A percentile compares a stretch with the other conserved stretches of the same genome.
Conservation (phyloP, 2,888 invertebrate species). For the Deladenus siricidicola region DNA sequence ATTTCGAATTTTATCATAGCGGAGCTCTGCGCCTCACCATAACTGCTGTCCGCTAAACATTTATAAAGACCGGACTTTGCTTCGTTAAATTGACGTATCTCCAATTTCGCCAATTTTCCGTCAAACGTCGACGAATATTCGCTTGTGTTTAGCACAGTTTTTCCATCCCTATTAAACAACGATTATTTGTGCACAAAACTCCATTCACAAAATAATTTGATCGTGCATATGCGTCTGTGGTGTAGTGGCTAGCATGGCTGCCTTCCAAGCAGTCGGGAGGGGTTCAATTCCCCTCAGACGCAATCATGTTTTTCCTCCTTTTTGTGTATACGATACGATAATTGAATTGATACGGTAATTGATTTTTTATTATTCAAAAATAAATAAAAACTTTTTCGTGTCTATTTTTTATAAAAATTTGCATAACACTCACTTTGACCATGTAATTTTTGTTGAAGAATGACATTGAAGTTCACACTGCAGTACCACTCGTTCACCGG, state of each 20-base stretch:
- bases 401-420: no score
- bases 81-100: constrained; percentile 37
- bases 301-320: no score
- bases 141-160: constrained; percentile 27
- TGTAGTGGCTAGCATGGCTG: no score
- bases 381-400: no score
- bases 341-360: no score
- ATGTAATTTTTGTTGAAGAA: constrained; percentile 46
- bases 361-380: no score
- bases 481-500: constrained; percentile 42
- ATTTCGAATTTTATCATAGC: constrained; percentile 46
- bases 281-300: no score
- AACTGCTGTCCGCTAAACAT: constrained; percentile 47
- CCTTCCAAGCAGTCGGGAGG: no score
- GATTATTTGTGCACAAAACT: constrained; percentile 8
- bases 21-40: constrained; percentile 48
- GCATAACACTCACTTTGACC: constrained; percentile 49
- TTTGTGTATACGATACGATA: no score
- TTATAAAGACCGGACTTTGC: constrained; percentile 47
- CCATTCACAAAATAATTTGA: neutral
- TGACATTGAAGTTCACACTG: constrained; percentile 50
- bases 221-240: no score
- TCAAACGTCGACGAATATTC: constrained; percentile 43
- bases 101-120: constrained; percentile 41
- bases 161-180: constrained; percentile 36